Evolutionary conservation across 1,140 invertebrate species (phyloP), one percentile per base, ranked within the genome.

Genomic region (Apis laboriosa): DNA sequence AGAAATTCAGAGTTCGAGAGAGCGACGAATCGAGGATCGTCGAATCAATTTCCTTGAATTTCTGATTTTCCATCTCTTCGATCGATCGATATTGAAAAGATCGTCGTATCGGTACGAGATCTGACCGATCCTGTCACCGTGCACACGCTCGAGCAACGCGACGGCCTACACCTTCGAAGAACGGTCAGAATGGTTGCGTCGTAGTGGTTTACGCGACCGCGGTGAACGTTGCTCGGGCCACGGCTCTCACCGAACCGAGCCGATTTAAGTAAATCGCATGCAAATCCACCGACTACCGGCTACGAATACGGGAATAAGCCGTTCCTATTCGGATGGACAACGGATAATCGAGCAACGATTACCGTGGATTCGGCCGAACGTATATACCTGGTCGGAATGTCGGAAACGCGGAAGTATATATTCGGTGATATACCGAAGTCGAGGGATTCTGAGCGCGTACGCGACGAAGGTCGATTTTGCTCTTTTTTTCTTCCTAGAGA

Each of bases 241-340:
- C 79, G 79, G 74, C 78, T 72, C 77, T 75, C 81, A 77, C 53
- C 2, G 34, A 34, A 34, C 34, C 34, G 34, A 34, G 34, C 34
- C 84, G 85, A 88, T 87, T 87, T 85, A 84, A 88, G 86, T 90
- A 91, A 91, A 91, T 91, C 91, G 85, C 89, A 88, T 91, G 86
- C 83, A 91, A 90, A 91, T 91, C 73, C 86, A 84, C 72, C 67
- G 84, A 88, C 68, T 83, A 84, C 72, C 67, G 84, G 86, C 68
- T 83, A 51, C 73, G 73, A 64, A 78, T 4, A 43, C 63, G 81
- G 74, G 86, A 91, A 90, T 90, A 91, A 87, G 90, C 64, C 85
- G 70, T 84, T 84, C 66, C 83, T 86, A 87, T 88, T 86, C 72
- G 84, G 80, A 87, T 86, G 86, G 86, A 84, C 84, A 86, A 86